phyloP scores from a whole-genome alignment of 2,888 invertebrate species.

The Thymelicus acteon region DNA sequence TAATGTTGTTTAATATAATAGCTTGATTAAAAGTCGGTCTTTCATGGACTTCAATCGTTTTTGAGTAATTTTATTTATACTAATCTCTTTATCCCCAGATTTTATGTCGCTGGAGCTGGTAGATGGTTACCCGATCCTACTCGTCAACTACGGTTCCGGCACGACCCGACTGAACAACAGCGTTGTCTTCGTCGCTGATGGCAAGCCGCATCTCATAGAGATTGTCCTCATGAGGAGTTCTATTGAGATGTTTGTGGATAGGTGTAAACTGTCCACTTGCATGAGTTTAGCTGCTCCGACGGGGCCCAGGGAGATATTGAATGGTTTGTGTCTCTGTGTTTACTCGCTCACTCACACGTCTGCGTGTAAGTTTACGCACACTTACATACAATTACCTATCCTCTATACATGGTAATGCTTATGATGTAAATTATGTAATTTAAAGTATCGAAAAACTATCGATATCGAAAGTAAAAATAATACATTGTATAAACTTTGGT shows the following conservation, averaged over 20 bases:
- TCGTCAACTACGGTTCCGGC: slow-evolving; percentile 95
- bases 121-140: slow-evolving; percentile 92
- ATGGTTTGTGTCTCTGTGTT: slow-evolving; percentile 67
- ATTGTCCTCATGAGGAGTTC: slow-evolving; percentile 87
- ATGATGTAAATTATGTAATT: too few relatives aligned
- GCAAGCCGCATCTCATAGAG: slow-evolving; percentile 94
- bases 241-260: slow-evolving; percentile 92
- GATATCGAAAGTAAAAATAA: too few relatives aligned
- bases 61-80: too few relatives aligned
- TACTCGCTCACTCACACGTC: too few relatives aligned
- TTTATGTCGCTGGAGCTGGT: slow-evolving; percentile 95
- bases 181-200: slow-evolving; percentile 91
- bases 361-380: too few relatives aligned
- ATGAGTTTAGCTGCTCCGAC: slow-evolving; percentile 89
- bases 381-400: too few relatives aligned
- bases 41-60: too few relatives aligned
- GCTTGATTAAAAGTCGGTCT: too few relatives aligned
- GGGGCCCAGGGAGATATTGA: slow-evolving; percentile 90
- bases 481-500: too few relatives aligned
- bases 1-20: too few relatives aligned
- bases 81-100: slow-evolving; percentile 79
- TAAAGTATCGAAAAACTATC: too few relatives aligned
- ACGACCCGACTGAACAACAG: slow-evolving; percentile 88
- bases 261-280: slow-evolving; percentile 88
- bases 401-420: too few relatives aligned